Percentiles rank a stretch among this genome's conserved stretches.
Evolutionary conservation across 2,113 vertebrate genomes (phyloP).

Genomic region (Taurulus bubalis): DNA sequence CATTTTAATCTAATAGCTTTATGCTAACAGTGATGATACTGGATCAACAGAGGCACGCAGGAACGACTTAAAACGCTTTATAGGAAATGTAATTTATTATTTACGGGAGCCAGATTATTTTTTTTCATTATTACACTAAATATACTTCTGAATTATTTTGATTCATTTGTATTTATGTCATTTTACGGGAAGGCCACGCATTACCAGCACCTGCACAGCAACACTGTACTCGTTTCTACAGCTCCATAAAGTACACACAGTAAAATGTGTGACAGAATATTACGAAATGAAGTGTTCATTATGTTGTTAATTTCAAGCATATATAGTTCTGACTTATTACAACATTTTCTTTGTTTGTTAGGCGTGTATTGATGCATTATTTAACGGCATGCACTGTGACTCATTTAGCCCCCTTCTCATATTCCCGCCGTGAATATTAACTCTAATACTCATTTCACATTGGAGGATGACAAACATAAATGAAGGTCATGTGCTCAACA

Average conservation of each 20-base stretch:
- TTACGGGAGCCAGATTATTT: neutral
- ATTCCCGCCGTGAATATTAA: neutral
- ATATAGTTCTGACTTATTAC: neutral
- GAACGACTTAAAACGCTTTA: slow-evolving; percentile 54
- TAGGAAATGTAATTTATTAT: slow-evolving; percentile 35
- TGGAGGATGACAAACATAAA: slow-evolving; percentile 29
- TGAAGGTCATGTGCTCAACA: slow-evolving; percentile 37
- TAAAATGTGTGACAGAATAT: neutral
- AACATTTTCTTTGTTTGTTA: neutral
- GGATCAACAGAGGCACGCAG: slow-evolving; percentile 45
- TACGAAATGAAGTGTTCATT: neutral
- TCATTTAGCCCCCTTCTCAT: neutral
- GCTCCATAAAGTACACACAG: neutral
- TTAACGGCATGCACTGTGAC: neutral
- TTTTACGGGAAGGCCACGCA: neutral
- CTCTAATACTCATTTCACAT: neutral
- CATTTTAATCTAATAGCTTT: slow-evolving; percentile 57
- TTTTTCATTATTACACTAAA: slow-evolving; percentile 10
- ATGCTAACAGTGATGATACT: slow-evolving; percentile 53
- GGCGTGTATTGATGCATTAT: neutral
- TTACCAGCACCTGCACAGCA: neutral
- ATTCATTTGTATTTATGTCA: too few species aligned
- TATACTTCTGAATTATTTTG: slow-evolving; percentile 3
- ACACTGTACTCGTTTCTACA: neutral
- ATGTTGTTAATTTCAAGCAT: neutral